Evolutionary conservation across 2,888 invertebrate species (phyloP).

Genomic region (Agelastica alni): DNA sequence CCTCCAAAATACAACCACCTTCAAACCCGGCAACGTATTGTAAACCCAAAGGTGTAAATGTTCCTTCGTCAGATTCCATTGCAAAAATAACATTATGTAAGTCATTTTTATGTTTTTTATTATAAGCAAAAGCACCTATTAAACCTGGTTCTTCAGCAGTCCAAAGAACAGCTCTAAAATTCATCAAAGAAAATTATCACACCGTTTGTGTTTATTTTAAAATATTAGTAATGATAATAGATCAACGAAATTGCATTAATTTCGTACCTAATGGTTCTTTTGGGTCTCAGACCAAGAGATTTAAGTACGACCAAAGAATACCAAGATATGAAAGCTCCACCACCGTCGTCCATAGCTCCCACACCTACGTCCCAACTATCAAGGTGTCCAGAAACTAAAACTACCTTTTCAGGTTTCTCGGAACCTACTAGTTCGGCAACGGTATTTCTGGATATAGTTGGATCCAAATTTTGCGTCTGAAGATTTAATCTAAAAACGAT

Average conservation of each 20-base stretch:
- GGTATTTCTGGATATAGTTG: conserved; percentile 70
- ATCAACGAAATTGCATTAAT: no score
- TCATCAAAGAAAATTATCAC: no score
- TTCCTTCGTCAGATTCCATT: conserved; percentile 84
- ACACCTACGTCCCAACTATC: conserved; percentile 89
- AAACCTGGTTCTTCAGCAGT: conserved; percentile 79
- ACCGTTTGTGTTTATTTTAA: no score
- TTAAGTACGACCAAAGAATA: conserved; percentile 71
- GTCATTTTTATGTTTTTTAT: conserved; percentile 63
- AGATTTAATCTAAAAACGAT: conserved; percentile 66
- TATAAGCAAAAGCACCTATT: conserved; percentile 69
- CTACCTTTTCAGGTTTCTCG: conserved; percentile 60
- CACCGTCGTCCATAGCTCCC: conserved; percentile 88
- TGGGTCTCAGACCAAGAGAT: conserved; percentile 66
- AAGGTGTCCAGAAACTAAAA: conserved; percentile 80
- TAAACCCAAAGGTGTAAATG: conserved; percentile 75
- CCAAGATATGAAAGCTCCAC: conserved; percentile 80
- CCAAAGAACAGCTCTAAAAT: conserved; percentile 72
- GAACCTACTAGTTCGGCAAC: conserved; percentile 70
- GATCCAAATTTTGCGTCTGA: conserved; percentile 63
- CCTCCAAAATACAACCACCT: conserved; percentile 69
- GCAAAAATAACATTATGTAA: conserved; percentile 70
- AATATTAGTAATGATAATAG: no score
- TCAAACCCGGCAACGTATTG: conserved; percentile 65
- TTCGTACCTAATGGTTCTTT: conserved; percentile 68